phyloP scores from a whole-genome alignment of 2,113 vertebrate species.

The Pholis gunnellus region DNA sequence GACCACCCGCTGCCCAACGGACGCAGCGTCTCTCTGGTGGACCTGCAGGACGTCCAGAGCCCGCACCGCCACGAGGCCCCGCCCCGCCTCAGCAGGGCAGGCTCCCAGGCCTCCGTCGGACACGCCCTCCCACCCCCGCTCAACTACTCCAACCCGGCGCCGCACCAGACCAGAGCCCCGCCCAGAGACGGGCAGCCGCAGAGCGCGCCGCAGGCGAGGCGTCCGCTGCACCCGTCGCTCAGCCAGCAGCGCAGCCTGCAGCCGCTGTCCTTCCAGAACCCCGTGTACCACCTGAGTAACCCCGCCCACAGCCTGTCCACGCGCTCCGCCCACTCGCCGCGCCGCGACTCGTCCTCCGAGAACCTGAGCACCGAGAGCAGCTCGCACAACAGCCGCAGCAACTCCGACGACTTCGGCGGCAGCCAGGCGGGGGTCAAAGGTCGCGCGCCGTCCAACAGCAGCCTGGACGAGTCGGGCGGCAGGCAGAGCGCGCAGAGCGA shows the following conservation, averaged over 20 bases:
- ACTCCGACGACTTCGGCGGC: constrained; percentile 86
- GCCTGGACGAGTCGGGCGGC: constrained; percentile 88
- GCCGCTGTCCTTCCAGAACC: constrained; percentile 96
- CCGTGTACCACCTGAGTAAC: constrained; percentile 94
- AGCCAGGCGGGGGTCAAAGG: constrained; percentile 80
- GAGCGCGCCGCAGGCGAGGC: constrained; percentile 92
- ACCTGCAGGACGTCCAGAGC: constrained; percentile 90
- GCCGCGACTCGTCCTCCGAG: constrained; percentile 91
- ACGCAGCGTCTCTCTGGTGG: constrained; percentile 94
- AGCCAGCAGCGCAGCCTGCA: constrained; percentile 91
- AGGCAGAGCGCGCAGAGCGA: constrained; percentile 87
- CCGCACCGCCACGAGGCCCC: constrained; percentile 82
- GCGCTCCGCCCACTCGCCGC: constrained; percentile 60
- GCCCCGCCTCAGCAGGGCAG: constrained; percentile 82
- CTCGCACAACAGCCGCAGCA: constrained; percentile 90
- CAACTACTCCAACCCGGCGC: constrained; percentile 50
- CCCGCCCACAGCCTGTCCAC: constrained; percentile 56
- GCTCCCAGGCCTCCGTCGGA: constrained; percentile 90
- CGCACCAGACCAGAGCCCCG: constrained; percentile 80
- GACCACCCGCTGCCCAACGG: constrained; percentile 87
- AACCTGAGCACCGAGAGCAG: constrained; percentile 95
- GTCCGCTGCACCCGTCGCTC: constrained; percentile 88
- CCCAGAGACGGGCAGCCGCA: constrained; percentile 88
- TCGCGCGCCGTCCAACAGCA: constrained; percentile 88
- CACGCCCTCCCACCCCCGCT: constrained; percentile 18